Conservation (phyloP, 2,797 vertebrate species). For the Peromyscus eremicus region DNA sequence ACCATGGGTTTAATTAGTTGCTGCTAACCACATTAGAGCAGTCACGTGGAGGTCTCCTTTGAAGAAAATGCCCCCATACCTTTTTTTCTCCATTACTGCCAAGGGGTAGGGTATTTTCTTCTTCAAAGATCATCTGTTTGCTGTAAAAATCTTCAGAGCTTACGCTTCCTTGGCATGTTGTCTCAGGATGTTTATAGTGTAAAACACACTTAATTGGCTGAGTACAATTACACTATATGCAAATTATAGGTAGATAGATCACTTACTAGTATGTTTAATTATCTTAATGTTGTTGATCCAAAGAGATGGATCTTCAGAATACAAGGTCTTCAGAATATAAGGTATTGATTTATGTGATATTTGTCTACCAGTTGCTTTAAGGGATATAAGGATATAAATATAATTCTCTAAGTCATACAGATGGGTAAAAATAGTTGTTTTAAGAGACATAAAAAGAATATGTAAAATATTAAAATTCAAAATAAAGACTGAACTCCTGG, state of each 20-base stretch:
- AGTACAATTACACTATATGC: background rate
- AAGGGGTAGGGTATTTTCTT: conserved; percentile 52
- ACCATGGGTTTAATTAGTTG: background rate
- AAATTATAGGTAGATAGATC: background rate
- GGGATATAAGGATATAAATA: background rate
- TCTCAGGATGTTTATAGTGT: conserved; percentile 36
- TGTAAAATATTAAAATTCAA: conserved; percentile 9
- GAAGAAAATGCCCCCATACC: conserved; percentile 13
- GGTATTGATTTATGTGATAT: background rate
- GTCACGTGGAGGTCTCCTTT: conserved; percentile 62
- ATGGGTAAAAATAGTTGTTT: conserved; percentile 43
- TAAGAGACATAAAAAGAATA: conserved; percentile 37
- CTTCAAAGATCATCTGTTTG: conserved; percentile 66
- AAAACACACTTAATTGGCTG: background rate
- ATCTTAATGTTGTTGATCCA: conserved; percentile 37
- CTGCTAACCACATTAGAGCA: conserved; percentile 1
- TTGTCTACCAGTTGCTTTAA: conserved; percentile 2
- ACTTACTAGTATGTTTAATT: conserved; percentile 20
- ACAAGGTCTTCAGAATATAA: background rate
- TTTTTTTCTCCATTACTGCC: conserved; percentile 5
- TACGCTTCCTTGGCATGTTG: conserved; percentile 2
- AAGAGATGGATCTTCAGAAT: background rate
- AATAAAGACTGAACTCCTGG: background rate
- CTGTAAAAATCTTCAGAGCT: conserved; percentile 63
- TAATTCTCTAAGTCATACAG: conserved; percentile 37